phyloP scores from a whole-genome alignment of 2,888 invertebrate genomes.

The Acronicta psi region DNA sequence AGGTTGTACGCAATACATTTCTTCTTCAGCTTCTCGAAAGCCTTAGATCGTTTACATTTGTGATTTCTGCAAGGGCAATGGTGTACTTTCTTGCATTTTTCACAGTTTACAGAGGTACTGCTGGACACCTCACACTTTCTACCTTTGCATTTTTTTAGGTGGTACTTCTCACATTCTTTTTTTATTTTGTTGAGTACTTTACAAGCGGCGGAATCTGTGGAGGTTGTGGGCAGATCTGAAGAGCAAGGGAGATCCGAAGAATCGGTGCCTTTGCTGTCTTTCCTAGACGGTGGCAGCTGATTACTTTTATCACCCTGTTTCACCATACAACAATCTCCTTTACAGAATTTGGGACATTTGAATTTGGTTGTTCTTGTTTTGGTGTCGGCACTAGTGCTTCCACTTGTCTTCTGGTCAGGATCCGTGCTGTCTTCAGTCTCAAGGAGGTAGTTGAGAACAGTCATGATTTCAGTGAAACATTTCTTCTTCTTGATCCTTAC shows the following conservation, averaged over 20 bases:
- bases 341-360: constrained; percentile 21
- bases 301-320: constrained; percentile 70
- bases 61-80: constrained; percentile 73
- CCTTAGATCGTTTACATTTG: constrained; percentile 74
- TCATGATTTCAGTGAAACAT: constrained; percentile 81
- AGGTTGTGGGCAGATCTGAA: constrained; percentile 74
- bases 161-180: constrained; percentile 82
- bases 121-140: constrained; percentile 77
- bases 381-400: constrained; percentile 18
- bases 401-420: constrained; percentile 42
- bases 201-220: constrained; percentile 79
- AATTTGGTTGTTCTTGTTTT: constrained; percentile 23
- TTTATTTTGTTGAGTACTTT: constrained; percentile 80
- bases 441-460: constrained; percentile 78
- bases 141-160: constrained; percentile 72
- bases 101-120: constrained; percentile 76
- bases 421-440: constrained; percentile 79
- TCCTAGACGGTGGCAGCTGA: constrained; percentile 59
- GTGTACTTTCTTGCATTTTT: constrained; percentile 75
- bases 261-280: constrained; percentile 62
- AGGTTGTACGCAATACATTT: constrained; percentile 83
- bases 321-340: constrained; percentile 36
- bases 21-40: constrained; percentile 71
- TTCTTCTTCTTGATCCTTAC: constrained; percentile 77
- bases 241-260: constrained; percentile 74